Percentiles rank a stretch among this genome's conserved stretches.
phyloP scores from a whole-genome alignment of 2,888 invertebrate species.

The Steinernema scapterisci region DNA sequence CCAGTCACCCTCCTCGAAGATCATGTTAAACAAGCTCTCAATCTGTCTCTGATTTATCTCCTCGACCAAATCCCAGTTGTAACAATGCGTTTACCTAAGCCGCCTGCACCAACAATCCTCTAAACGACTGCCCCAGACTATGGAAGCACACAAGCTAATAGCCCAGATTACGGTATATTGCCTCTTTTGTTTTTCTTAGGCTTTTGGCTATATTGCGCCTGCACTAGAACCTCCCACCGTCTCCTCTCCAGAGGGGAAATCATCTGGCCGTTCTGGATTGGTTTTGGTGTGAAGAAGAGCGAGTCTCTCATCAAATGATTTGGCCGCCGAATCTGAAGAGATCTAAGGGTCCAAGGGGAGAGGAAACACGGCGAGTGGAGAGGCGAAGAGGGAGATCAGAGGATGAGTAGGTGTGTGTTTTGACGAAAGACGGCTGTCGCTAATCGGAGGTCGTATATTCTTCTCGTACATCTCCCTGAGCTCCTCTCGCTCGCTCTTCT shows the following conservation, averaged over 20 bases:
- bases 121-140: background rate
- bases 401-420: constrained; percentile 17
- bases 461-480: background rate
- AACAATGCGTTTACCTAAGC: background rate
- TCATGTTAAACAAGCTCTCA: too few species aligned
- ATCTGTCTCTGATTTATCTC: too few species aligned
- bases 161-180: background rate
- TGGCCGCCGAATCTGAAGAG: too few species aligned
- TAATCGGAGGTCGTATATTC: background rate
- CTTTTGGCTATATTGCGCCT: background rate
- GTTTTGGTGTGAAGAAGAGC: constrained; percentile 23
- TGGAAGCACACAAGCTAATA: too few species aligned
- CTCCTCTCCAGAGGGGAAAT: too few species aligned
- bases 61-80: background rate
- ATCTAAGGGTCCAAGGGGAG: too few species aligned
- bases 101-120: background rate
- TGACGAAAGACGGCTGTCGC: constrained; percentile 27
- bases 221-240: too few species aligned
- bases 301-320: background rate
- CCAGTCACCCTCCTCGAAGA: too few species aligned
- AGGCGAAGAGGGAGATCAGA: background rate
- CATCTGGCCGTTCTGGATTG: too few species aligned
- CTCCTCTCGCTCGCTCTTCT: background rate
- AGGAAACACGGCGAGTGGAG: background rate
- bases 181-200: constrained; percentile 9